Evolutionary conservation across 2,113 vertebrate genomes (phyloP), one percentile per base, ranked within the genome.

Genomic region (Pachycephala philippinensis): DNA sequence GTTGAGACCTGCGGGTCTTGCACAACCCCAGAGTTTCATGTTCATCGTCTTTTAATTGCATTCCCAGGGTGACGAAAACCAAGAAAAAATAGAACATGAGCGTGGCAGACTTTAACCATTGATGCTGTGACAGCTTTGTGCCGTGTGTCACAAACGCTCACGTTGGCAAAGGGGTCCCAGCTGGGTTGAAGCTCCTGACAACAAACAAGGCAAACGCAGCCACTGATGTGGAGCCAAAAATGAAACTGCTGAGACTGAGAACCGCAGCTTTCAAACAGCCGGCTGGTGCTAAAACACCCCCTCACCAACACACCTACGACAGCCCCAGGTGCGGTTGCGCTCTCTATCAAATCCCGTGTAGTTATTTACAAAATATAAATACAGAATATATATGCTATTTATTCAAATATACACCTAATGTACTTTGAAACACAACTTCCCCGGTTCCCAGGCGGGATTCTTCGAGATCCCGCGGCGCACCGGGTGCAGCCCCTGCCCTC

Each of bases 401-500:
- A 30, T 1, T 9, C 33, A 39, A 13, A 3, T 1, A 1, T 2
- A 69, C 57, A 22, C 14, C 10, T 20, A 20, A 44, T 0, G 33
- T 1, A 1, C 18, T 54, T 80, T 11, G 49, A 77, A 71, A 42
- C 6, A 1, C 45, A 14, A 5, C 47, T 27, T 50, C 27, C 66
- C 15, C 1, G 6, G 8, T 4, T 28, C 11, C 70, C 61, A 1
- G 23, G 31, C 19, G 15, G 42, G 47, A 42, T 53, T 33, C 6
- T 4, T 56, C 6, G 10, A 45, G n/a, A 13, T 7, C 9, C 14
- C 1, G 4, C 18, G 10, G 12, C 4, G 2, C 59, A 18, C 30
- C 4, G 4, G 42, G 2, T 0, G n/a, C 56, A 0, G 9, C 3
- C 26, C 3, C 31, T 13, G 28, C 21, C 10, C 16, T 8, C 1